Conservation (phyloP, 2,797 vertebrate genomes). For the Acestrorhynchus altus region DNA sequence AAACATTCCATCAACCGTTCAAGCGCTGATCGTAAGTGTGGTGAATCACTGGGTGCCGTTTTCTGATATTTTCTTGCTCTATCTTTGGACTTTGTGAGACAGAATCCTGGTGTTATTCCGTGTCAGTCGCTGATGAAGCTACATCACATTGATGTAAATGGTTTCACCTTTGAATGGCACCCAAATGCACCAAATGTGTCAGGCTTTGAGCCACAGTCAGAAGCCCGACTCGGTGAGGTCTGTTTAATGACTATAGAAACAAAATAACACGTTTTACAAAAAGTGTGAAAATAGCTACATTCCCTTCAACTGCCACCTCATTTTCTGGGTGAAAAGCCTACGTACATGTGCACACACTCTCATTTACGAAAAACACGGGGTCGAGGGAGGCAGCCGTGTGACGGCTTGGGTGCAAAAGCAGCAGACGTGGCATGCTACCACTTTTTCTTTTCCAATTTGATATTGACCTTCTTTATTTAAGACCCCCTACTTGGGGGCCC, state of each 20-base stretch:
- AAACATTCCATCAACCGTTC: not conserved
- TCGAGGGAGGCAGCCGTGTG: too few species aligned
- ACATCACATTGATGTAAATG: not conserved
- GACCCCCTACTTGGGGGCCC: too few species aligned
- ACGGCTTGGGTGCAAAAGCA: too few species aligned
- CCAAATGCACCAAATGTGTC: constrained; percentile 6
- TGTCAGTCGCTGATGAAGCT: not conserved
- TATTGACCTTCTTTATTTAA: too few species aligned
- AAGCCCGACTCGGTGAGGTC: not conserved
- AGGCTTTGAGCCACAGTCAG: not conserved
- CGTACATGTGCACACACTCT: too few species aligned
- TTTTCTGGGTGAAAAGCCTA: not conserved
- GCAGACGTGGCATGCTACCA: too few species aligned
- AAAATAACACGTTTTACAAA: constrained; percentile 6
- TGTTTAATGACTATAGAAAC: not conserved
- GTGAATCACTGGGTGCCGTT: not conserved
- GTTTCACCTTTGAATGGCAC: constrained; percentile 10
- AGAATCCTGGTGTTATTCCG: not conserved
- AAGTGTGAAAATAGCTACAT: not conserved
- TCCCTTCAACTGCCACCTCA: not conserved
- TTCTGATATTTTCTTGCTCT: not conserved
- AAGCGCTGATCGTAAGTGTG: not conserved
- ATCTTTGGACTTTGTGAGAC: not conserved
- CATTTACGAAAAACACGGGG: too few species aligned
- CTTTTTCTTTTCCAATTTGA: too few species aligned